A percentile compares a stretch with the other conserved stretches of the same genome.
Conservation (phyloP, 2,888 invertebrate genomes). For the Muschampia plurimacula region DNA sequence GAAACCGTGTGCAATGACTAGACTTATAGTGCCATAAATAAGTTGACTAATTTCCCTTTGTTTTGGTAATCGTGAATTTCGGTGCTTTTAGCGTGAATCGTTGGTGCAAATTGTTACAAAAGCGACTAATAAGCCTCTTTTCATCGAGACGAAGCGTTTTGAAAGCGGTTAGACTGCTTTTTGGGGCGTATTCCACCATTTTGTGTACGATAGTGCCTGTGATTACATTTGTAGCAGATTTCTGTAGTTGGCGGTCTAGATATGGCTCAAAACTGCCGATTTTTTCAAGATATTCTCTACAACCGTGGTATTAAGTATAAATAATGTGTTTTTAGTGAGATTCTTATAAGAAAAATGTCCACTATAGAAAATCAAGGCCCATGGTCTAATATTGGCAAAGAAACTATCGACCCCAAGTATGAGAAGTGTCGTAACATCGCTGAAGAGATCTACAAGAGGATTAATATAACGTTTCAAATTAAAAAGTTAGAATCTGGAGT, state of each 20-base stretch:
- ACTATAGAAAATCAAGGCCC: constrained; percentile 60
- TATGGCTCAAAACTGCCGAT: constrained; percentile 29
- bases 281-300: constrained; percentile 22
- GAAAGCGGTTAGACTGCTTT: constrained; percentile 13
- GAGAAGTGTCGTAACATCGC: constrained; percentile 81
- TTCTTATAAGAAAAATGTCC: constrained; percentile 67
- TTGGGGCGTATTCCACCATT: constrained; percentile 45
- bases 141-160: not conserved
- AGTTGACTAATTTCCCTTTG: constrained; percentile 76
- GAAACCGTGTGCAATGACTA: constrained; percentile 65
- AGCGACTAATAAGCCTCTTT: constrained; percentile 13
- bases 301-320: constrained; percentile 50
- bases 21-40: constrained; percentile 77
- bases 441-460: constrained; percentile 80
- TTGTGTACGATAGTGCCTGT: constrained; percentile 32
- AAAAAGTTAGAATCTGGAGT: constrained; percentile 69
- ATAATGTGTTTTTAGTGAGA: constrained; percentile 60
- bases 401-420: constrained; percentile 67
- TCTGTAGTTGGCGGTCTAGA: not conserved
- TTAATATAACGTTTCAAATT: constrained; percentile 80
- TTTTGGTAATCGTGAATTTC: constrained; percentile 63
- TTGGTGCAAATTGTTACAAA: constrained; percentile 33
- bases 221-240: constrained; percentile 54
- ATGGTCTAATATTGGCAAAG: constrained; percentile 61
- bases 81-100: constrained; percentile 52